phyloP scores from a whole-genome alignment of 64 coral and sea anemone genomes.

The Montipora capricornis region DNA sequence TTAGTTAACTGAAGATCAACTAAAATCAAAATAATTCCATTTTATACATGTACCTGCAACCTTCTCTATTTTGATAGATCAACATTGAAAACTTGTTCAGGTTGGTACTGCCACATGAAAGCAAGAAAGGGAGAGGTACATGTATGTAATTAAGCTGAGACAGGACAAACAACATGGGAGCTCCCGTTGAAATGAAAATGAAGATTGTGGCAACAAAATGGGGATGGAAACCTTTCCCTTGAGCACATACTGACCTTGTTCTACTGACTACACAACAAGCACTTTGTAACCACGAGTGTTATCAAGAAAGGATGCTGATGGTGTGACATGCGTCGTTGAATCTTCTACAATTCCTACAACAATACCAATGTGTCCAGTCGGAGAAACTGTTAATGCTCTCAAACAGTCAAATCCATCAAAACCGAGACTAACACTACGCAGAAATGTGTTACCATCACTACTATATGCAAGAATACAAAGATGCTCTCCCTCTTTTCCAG shows the following conservation, averaged over 20 bases:
- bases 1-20: no score
- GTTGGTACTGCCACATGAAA: no score
- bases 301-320: not conserved
- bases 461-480: not conserved
- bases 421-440: not conserved
- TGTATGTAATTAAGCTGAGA: no score
- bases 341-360: not conserved
- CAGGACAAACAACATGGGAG: no score
- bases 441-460: not conserved
- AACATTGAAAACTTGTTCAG: no score
- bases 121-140: no score
- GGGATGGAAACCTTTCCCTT: no score
- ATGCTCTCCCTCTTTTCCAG: not conserved
- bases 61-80: no score
- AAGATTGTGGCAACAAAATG: no score
- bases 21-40: no score
- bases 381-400: not conserved
- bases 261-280: not conserved
- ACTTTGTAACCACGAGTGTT: not conserved
- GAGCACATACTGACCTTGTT: not conserved
- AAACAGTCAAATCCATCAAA: not conserved
- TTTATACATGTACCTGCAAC: no score
- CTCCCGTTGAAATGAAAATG: no score
- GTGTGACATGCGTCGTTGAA: not conserved
- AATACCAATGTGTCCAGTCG: not conserved